A percentile compares a stretch with the other conserved stretches of the same genome.
These are phyloP conservation scores for Ceratitis capitata DNA, from an alignment of 1,140 invertebrate species.

Conservation along the genomic window DNA sequence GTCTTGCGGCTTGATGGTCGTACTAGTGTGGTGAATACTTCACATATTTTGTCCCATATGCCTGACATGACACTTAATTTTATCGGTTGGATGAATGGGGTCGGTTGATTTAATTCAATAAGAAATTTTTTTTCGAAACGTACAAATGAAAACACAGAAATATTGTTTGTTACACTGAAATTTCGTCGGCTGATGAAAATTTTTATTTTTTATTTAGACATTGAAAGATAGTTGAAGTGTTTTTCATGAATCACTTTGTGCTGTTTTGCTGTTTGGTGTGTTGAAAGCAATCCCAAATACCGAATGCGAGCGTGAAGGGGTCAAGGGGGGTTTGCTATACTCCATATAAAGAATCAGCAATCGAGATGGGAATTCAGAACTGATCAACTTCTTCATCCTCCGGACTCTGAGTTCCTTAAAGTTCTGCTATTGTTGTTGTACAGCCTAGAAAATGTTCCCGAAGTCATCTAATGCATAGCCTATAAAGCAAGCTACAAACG, in stretches of 20 bases:
- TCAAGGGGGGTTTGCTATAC: no score
- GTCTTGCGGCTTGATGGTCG: constrained; percentile 30
- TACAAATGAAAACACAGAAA: neutral
- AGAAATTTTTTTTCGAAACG: neutral
- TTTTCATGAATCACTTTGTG: constrained; percentile 5
- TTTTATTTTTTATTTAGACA: constrained; percentile 11
- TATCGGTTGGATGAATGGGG: neutral
- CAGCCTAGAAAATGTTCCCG: no score
- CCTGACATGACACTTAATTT: constrained; percentile 24
- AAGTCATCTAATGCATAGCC: no score
- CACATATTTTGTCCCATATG: constrained; percentile 42
- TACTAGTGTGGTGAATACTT: constrained; percentile 37
- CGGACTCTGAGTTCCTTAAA: no score
- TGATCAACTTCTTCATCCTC: no score
- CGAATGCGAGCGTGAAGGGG: no score
- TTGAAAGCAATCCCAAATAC: no score
- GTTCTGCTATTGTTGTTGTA: no score
- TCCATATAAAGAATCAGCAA: no score
- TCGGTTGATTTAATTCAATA: neutral
- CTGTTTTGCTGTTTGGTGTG: no score
- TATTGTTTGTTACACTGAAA: constrained; percentile 36
- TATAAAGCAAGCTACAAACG: no score
- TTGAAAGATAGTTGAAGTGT: neutral
- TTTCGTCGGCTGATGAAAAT: constrained; percentile 25
- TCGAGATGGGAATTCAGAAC: no score